Evolutionary conservation across 2,113 vertebrate genomes (phyloP), one percentile per base, ranked within the genome.

Genomic region (Turnix velox): DNA sequence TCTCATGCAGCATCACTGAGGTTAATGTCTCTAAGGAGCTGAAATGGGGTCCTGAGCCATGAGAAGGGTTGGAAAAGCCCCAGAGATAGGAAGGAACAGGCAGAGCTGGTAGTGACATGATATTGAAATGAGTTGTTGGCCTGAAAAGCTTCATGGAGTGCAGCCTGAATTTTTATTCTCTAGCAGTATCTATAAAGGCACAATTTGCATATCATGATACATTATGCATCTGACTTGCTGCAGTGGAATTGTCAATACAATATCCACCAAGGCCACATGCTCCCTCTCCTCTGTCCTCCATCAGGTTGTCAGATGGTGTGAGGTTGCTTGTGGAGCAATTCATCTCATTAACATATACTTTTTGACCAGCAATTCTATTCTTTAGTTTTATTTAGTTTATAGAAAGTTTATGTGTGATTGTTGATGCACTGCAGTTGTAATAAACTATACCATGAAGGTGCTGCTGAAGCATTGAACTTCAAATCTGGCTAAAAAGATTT

Each of bases 181-280:
- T 28, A 57, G 4, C 37, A 46, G 27, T 30, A 24, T 5, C 1
- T 4, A 25, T n/a, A 42, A 80, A 35, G 25, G 18, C 24, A 14
- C 5, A 48, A 10, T 73, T 87, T 48, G 46, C 13, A 20, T 67
- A 55, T 27, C 42, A 55, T 14, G 0, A 0, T 69, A 80, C 51
- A 80, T 51, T 12, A 42, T 20, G 6, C 48, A 28, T 20, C 25
- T 63, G 33, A 68, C 18, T 69, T 20, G 24, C 35, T 74, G 6
- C 19, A 77, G 42, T 31, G 23, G 20, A 62, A 46, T 27, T 71
- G 5, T 52, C 51, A 59, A 10, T 8, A 25, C 28, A 55, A 10
- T 3, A 22, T 19, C 6, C 2, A 19, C 8, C 39, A 2, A 9
- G 30, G 30, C 20, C 35, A 24, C 0, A 0, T 11, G 9, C 28